phyloP scores from a whole-genome alignment of 2,113 vertebrate genomes.

The Arothron firmamentum region DNA sequence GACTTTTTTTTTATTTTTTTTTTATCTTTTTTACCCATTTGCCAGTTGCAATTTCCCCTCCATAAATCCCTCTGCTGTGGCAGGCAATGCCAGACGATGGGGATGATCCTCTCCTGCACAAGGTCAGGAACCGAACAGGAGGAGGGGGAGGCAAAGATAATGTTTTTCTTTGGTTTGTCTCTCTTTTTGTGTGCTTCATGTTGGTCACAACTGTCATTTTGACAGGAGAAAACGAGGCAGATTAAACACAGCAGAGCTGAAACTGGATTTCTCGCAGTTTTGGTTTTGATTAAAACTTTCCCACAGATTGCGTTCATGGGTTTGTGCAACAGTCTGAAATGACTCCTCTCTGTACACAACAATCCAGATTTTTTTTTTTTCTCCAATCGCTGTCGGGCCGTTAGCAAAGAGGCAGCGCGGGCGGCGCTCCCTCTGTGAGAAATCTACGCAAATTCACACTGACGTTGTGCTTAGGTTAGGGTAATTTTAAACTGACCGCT shows the following conservation, averaged over 20 bases:
- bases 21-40: constrained; percentile 46
- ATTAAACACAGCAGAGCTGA: background rate
- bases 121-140: constrained; percentile 56
- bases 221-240: constrained; percentile 15
- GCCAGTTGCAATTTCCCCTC: constrained; percentile 70
- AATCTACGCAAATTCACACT: constrained; percentile 1
- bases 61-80: constrained; percentile 66
- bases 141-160: constrained; percentile 41
- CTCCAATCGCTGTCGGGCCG: background rate
- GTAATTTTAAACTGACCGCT: background rate
- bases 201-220: constrained; percentile 15
- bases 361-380: too few relatives aligned
- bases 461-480: background rate
- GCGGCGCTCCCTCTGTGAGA: constrained; percentile 10
- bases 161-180: constrained; percentile 32
- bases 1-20: constrained; percentile 10
- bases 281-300: constrained; percentile 6
- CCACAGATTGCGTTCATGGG: background rate
- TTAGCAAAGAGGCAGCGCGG: background rate
- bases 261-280: background rate
- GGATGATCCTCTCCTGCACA: constrained; percentile 50
- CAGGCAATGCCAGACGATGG: constrained; percentile 62
- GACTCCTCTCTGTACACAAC: too few relatives aligned
- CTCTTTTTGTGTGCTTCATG: background rate
- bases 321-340: background rate